A percentile compares a stretch with the other conserved stretches of the same genome.
Evolutionary conservation across 2,797 vertebrate species (phyloP).

Genomic region (Acomys russatus): DNA sequence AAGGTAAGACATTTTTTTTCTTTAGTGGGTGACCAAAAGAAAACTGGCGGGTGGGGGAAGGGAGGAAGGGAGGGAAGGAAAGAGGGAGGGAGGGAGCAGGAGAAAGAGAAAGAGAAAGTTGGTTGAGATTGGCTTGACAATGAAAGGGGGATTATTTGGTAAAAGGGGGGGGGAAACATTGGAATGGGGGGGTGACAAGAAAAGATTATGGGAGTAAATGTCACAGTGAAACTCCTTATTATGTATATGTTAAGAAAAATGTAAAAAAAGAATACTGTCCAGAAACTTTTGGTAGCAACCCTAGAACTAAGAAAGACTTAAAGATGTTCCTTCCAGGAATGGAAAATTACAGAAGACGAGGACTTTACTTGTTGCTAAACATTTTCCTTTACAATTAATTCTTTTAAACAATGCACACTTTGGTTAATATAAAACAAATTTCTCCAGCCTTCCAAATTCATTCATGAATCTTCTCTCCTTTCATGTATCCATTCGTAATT

Average conservation of each 20-base stretch:
- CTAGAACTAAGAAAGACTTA: conserved; percentile 6
- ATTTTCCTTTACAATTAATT: conserved; percentile 38
- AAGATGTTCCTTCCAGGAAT: not conserved
- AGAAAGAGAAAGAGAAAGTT: too few species aligned
- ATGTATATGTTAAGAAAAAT: not conserved
- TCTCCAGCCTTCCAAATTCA: conserved; percentile 12
- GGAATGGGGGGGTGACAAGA: too few species aligned
- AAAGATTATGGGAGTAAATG: not conserved
- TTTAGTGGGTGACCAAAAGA: not conserved
- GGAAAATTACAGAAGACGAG: not conserved
- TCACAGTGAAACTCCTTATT: not conserved
- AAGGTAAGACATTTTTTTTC: not conserved
- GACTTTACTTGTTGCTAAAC: conserved; percentile 29
- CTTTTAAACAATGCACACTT: conserved; percentile 5
- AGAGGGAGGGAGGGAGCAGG: too few species aligned
- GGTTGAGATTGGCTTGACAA: not conserved
- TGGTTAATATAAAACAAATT: conserved; percentile 25
- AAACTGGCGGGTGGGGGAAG: not conserved
- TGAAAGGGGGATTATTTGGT: not conserved
- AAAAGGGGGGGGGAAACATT: not conserved
- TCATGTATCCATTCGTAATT: not conserved
- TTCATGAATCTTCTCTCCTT: not conserved
- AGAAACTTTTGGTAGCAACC: not conserved
- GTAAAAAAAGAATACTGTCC: not conserved
- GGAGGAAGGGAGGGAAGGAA: too few species aligned